Conservation (phyloP, 2,888 invertebrate genomes). For the Byasa hedistus region DNA sequence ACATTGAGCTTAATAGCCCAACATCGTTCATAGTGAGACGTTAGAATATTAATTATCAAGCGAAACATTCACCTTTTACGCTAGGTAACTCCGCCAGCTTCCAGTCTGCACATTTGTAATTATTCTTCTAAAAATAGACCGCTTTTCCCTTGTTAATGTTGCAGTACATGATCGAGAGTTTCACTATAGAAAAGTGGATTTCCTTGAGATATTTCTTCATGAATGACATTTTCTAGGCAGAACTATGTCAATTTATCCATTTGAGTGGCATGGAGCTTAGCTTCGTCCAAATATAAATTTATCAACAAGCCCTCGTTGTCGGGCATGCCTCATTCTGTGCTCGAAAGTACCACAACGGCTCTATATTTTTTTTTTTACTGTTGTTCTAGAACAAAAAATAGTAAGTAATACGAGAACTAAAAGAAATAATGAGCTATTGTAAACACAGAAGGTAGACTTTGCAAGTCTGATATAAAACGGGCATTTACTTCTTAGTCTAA, state of each 20-base stretch:
- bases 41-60: constrained; percentile 41
- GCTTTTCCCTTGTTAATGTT: constrained; percentile 23
- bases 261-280: no score
- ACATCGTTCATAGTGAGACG: constrained; percentile 39
- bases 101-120: constrained; percentile 19
- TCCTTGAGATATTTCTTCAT: constrained; percentile 36
- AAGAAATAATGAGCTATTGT: constrained; percentile 3
- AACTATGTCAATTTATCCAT: background rate
- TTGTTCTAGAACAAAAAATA: background rate
- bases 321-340: no score
- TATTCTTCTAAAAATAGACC: constrained; percentile 30
- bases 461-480: constrained; percentile 54
- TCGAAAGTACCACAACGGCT: no score
- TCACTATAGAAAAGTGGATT: constrained; percentile 27
- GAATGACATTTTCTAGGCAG: constrained; percentile 45
- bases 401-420: constrained; percentile 3
- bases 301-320: no score
- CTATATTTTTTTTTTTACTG: no score
- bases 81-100: constrained; percentile 14
- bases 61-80: constrained; percentile 33
- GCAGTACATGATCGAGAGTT: constrained; percentile 19
- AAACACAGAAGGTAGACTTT: constrained; percentile 55
- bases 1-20: constrained; percentile 53
- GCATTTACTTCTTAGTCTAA: constrained; percentile 59
- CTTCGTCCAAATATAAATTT: no score